Evolutionary conservation across 2,797 vertebrate species (phyloP), one percentile per base, ranked within the genome.

Genomic region (Otolemur crassicaudatus): DNA sequence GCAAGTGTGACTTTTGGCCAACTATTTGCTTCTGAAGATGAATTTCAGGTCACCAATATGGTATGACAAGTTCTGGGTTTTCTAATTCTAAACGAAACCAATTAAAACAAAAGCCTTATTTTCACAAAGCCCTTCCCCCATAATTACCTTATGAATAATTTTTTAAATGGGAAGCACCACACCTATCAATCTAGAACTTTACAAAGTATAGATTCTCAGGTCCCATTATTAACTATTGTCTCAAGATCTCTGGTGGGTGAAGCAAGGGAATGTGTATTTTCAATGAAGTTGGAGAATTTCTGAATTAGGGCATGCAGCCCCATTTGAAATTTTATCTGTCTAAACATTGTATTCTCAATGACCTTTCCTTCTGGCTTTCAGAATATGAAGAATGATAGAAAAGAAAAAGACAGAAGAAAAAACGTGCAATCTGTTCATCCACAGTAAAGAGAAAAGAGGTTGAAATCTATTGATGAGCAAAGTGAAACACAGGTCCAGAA

Each of bases 401-500:
- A 89, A 96, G 53, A 65, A 91, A 84, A 83, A 87, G 27, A 56
- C 0, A 49, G 85, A 58, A 61, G n/a, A 5, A 49, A 84, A 92
- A 88, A 46, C 11, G 31, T 13, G 76, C 6, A 87, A 5, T 81
- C 8, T 90, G n/a, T 58, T 87, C 25, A 53, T 67, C 37, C 23
- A 60, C 31, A 86, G 22, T 61, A 29, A 79, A 85, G 34, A 69
- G 3, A 76, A 87, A 69, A 87, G 11, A 61, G 9, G n/a, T 29
- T 63, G 23, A 79, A 89, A 82, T 60, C 4, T 20, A 90, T 31
- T 40, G 25, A 67, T 17, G 43, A 49, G 2, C 2, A 14, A 37
- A 94, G 56, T 73, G 3, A 85, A 95, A 60, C 29, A 90, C 27
- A 88, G 34, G 53, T 27, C 75, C 58, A 56, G 22, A 94, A 94